Evolutionary conservation across 2,888 invertebrate genomes (phyloP), one percentile per base, ranked within the genome.

Genomic region (Drosophila fungiperda): DNA sequence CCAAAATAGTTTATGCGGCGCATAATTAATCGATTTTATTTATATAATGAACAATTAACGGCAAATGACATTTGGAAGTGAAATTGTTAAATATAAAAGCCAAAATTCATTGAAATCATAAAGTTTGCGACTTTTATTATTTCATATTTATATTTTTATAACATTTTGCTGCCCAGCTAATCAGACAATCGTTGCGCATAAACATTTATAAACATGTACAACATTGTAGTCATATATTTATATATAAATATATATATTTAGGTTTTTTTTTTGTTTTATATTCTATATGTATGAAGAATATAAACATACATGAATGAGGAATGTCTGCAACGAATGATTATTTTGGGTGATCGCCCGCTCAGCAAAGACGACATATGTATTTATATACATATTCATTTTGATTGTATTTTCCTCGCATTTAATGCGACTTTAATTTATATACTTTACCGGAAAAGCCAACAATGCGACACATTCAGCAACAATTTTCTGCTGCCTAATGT

Each of bases 311-410:
- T 66, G 55, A 55, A 33, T 52, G 52, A 65, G 68, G 69, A 86
- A 83, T 83, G 65, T 81, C 71, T 83, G 64, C 40, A 60, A 45
- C 58, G 66, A 42, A 50, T 50, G 35, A 48, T 77, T 73, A 35
- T 64, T 75, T 82, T 87, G 82, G 74, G 72, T 29, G 53, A 65
- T 68, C 67, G 82, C 70, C 74, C 80, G 80, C 53, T 77, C 72
- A 77, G 70, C 81, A 74, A 60, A 85, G 62, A 74, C 81, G 73
- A 71, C 68, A 73, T 58, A 63, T 63, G 4, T n/a, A 40, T 45
- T 12, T 20, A 33, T 59, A 36, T 53, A 29, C n/a, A 53, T 15
- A 35, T 49, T 26, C 33, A 38, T 67, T 29, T 52, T 42, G 52
- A 76, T 85, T 71, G 78, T 82, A 66, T 66, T 76, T 85, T 68